A percentile compares a stretch with the other conserved stretches of the same genome.
Evolutionary conservation across 2,797 vertebrate species (phyloP).

Genomic region (Hemibagrus guttatus): DNA sequence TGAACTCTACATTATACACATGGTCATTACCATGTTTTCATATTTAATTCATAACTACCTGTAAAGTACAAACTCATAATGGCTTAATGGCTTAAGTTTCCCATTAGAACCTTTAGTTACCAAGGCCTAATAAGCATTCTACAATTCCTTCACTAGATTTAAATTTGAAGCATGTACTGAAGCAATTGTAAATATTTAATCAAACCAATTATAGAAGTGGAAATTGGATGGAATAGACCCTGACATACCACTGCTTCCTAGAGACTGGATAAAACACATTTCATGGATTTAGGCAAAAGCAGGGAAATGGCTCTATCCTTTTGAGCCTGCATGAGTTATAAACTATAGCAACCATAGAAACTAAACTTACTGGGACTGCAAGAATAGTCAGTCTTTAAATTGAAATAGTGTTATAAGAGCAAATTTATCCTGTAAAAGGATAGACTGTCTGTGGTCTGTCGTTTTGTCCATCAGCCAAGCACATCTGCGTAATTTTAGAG

Average conservation of each 20-base stretch:
- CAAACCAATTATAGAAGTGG: slow-evolving; percentile 27
- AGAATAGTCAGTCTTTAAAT: slow-evolving; percentile 3
- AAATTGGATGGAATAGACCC: slow-evolving; percentile 10
- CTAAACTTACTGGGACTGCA: not conserved
- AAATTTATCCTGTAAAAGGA: not conserved
- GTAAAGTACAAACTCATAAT: not conserved
- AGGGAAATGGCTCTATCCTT: not conserved
- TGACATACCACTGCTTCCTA: slow-evolving; percentile 16
- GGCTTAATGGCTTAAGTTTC: not conserved
- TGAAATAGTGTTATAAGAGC: not conserved
- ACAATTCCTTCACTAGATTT: not conserved
- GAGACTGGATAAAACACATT: slow-evolving; percentile 2
- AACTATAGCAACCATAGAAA: not conserved
- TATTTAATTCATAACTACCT: slow-evolving; percentile 6
- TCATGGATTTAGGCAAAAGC: slow-evolving; percentile 29
- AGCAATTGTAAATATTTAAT: slow-evolving; percentile 44
- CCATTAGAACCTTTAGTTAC: not conserved
- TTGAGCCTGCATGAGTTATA: not conserved
- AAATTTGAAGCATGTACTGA: not conserved
- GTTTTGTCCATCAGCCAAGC: not conserved
- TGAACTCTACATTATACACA: not conserved
- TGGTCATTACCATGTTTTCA: not conserved
- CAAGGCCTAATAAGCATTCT: not conserved
- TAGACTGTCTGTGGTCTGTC: not conserved
- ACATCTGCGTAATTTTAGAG: not conserved